Evolutionary conservation across 1,140 invertebrate genomes (phyloP), one percentile per base, ranked within the genome.

Genomic region (Zaprionus capensis): DNA sequence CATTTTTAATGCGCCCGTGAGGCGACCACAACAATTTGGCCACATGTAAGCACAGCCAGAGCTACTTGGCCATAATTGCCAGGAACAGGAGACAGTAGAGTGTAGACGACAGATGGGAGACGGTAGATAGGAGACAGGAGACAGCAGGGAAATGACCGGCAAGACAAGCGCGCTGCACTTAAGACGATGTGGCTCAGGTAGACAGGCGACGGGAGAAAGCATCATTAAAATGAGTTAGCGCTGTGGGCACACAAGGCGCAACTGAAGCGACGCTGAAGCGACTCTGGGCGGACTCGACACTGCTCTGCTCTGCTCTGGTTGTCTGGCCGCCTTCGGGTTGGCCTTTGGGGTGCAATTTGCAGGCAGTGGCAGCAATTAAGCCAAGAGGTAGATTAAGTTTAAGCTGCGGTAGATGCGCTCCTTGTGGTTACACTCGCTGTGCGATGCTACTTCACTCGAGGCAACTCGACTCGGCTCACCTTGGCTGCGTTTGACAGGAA

Each of bases 141-240:
- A 56, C n/a, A 57, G 14, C n/a, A 49, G 14, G 51, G 57, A 38
- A 44, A 31, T 68, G 51, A 58, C 67, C 70, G 22, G 63, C 36
- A 71, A 65, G 84, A 83, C 80, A 68, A 80, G 71, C 73, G 56
- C 46, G 80, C 46, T 88, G 84, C 84, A 88, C 78, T 88, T 78
- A 81, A 71, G 72, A 77, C 76, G 51, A 6, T 26, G 57, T 57
- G 62, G 72, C 53, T 65, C 55, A 76, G 80, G 63, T 70, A 63
- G 67, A 55, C 28, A 58, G 67, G 46, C 20, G 26, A 20, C n/a
- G 41, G 41, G n/a, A 31, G 49, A n/a, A 61, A 34, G 70, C 85
- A 90, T 88, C 84, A 88, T 88, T 88, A 90, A 88, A 88, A 88
- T 88, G 84, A 88, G 84, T 88, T 88, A 88, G 85, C 65, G 74